Percentiles rank a stretch among this genome's conserved stretches.
Evolutionary conservation across 2,113 vertebrate genomes (phyloP).

Genomic region (Paramisgurnus dabryanus): DNA sequence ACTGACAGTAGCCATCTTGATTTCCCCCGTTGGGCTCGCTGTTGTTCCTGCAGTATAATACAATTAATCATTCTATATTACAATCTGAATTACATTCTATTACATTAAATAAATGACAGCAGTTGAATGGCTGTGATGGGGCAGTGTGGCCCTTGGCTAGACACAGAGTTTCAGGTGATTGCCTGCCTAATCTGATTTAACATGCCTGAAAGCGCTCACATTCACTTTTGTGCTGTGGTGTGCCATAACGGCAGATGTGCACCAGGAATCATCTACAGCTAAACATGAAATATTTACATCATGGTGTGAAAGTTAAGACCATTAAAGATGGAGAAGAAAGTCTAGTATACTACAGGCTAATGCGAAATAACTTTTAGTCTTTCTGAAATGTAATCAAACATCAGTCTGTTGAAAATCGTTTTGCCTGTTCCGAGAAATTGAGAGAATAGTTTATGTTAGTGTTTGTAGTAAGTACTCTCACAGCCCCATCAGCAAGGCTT

Average conservation of each 20-base stretch:
- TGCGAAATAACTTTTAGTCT: background rate
- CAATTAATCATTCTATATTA: conserved; percentile 51
- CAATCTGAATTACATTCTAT: conserved; percentile 44
- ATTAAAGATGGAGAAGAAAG: conserved; percentile 4
- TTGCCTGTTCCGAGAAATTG: too few species aligned
- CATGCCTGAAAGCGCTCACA: conserved; percentile 42
- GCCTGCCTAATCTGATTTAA: conserved; percentile 54
- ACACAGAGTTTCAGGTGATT: conserved; percentile 54
- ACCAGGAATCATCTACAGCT: conserved; percentile 26
- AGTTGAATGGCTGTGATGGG: conserved; percentile 45
- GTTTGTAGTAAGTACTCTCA: too few species aligned
- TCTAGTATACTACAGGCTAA: background rate
- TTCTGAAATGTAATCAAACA: background rate
- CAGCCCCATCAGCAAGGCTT: too few species aligned
- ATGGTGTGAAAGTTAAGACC: conserved; percentile 38
- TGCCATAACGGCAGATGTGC: conserved; percentile 27
- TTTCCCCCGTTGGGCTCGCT: background rate
- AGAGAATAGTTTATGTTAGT: too few species aligned
- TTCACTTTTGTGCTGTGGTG: conserved; percentile 29
- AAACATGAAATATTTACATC: conserved; percentile 21
- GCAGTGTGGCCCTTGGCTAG: conserved; percentile 36
- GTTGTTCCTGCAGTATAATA: conserved; percentile 14
- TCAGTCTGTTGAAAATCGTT: background rate
- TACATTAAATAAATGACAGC: conserved; percentile 45
- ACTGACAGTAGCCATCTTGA: conserved; percentile 12